Percentiles rank a stretch among this genome's conserved stretches.
Evolutionary conservation across 2,888 invertebrate species (phyloP).

Genomic region (Salticus scenicus): DNA sequence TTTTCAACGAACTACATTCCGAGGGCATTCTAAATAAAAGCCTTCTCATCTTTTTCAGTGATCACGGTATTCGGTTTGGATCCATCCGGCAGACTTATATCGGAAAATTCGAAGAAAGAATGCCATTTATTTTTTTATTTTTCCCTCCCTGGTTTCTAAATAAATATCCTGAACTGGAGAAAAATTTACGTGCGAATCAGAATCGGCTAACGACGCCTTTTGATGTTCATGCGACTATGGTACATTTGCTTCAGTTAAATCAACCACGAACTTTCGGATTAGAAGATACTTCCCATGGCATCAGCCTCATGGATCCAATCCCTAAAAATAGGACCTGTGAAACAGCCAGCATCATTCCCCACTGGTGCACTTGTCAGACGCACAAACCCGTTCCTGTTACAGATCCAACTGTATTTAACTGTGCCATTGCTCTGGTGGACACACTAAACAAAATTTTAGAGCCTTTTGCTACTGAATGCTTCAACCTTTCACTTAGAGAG

Average conservation of each 20-base stretch:
- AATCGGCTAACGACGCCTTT: constrained; percentile 86
- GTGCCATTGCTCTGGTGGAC: not conserved
- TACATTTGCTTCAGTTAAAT: constrained; percentile 84
- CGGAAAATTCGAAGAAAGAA: constrained; percentile 85
- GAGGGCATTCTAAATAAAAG: constrained; percentile 79
- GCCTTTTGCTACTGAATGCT: constrained; percentile 79
- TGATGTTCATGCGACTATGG: constrained; percentile 87
- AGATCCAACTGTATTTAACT: not conserved
- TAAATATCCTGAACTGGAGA: constrained; percentile 80
- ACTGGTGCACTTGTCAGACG: constrained; percentile 75
- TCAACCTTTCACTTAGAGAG: constrained; percentile 71
- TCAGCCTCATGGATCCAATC: constrained; percentile 74
- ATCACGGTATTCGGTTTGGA: constrained; percentile 76
- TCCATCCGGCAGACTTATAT: constrained; percentile 78
- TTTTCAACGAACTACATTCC: constrained; percentile 79
- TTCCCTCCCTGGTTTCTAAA: constrained; percentile 84
- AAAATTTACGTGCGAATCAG: constrained; percentile 82
- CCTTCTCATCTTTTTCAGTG: constrained; percentile 74
- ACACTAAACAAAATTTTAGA: constrained; percentile 78
- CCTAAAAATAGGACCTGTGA: constrained; percentile 75
- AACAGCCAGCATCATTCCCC: constrained; percentile 74
- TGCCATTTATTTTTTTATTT: constrained; percentile 85
- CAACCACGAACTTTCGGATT: constrained; percentile 75
- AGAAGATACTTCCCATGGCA: constrained; percentile 13
- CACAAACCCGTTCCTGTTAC: not conserved